phyloP scores from a whole-genome alignment of 1,140 invertebrate genomes.

The Pollicipes pollicipes region DNA sequence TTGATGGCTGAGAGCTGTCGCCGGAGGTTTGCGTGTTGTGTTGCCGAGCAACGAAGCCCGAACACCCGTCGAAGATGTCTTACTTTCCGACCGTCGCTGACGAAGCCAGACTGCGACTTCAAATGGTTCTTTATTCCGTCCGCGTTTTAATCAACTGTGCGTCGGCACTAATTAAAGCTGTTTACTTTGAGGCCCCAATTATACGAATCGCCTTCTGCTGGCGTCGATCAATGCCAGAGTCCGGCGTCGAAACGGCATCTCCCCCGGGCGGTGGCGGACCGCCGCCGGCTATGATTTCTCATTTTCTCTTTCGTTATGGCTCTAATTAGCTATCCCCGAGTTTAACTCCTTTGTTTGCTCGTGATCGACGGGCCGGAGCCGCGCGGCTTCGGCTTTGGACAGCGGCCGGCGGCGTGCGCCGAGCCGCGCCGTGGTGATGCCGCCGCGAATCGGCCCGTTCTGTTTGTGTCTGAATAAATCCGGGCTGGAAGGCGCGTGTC shows the following conservation, averaged over 20 bases:
- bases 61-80: no score
- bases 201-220: neutral
- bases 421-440: neutral
- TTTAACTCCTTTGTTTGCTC: neutral
- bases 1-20: no score
- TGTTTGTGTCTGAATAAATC: neutral
- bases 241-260: neutral
- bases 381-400: neutral
- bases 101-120: neutral
- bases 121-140: neutral
- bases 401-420: neutral
- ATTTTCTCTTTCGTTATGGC: conserved; percentile 2
- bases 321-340: conserved; percentile 1
- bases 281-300: neutral
- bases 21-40: no score
- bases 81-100: neutral
- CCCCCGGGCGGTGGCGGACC: no score
- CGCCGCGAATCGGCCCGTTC: neutral
- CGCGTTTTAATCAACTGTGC: neutral
- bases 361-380: neutral
- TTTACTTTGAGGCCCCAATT: neutral
- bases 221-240: neutral
- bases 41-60: no score
- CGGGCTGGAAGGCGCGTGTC: neutral
- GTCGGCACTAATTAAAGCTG: neutral